These are phyloP conservation scores for Mythimna albipuncta DNA, from an alignment of 2,888 invertebrate species.

Conservation along the genomic window DNA sequence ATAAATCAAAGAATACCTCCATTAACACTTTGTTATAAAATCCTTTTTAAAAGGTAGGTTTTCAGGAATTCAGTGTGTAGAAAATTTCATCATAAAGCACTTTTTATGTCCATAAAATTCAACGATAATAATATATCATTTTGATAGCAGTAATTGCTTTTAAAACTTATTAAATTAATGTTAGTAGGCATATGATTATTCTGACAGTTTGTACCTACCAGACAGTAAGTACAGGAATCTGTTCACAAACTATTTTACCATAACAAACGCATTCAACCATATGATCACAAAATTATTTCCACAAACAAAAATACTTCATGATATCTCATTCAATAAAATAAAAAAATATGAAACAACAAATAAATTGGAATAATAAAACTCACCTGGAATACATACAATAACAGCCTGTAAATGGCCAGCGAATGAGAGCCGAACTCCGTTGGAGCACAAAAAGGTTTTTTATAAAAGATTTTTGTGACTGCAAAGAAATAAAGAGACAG, in stretches of 20 bases:
- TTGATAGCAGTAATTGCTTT: too few species aligned
- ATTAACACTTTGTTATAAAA: neutral
- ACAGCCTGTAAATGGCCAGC: slow-evolving; percentile 90
- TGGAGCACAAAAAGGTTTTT: slow-evolving; percentile 91
- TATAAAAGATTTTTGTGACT: slow-evolving; percentile 84
- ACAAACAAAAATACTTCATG: neutral
- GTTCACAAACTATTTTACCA: neutral
- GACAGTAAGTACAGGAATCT: neutral
- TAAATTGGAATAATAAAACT: slow-evolving; percentile 58
- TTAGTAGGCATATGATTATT: too few species aligned
- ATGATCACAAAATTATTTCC: neutral
- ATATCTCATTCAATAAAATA: neutral
- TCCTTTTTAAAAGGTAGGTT: neutral
- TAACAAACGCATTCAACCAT: neutral
- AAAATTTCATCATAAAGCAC: neutral
- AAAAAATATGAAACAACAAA: slow-evolving; percentile 1
- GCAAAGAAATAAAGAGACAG: slow-evolving; percentile 67
- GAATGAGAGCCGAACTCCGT: slow-evolving; percentile 89
- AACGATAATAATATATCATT: neutral
- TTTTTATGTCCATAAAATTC: neutral
- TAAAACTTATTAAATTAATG: too few species aligned
- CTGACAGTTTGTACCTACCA: neutral
- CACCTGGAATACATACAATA: slow-evolving; percentile 90
- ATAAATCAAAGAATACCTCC: neutral
- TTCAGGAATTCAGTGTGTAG: neutral